Conservation (phyloP, 2,113 vertebrate species). For the Xenus cinereus region DNA sequence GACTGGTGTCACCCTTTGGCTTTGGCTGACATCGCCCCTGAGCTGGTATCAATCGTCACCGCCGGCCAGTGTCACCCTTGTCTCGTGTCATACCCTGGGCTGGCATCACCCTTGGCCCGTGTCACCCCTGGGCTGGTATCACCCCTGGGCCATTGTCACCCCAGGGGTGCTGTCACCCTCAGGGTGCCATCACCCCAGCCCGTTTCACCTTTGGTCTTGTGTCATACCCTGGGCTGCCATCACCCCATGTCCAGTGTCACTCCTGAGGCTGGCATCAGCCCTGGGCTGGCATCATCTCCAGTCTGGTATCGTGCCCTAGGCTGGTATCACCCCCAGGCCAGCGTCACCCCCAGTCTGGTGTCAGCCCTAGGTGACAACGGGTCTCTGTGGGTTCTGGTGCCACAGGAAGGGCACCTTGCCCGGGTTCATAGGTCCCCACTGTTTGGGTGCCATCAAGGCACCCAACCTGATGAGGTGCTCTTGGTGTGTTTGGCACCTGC, state of each 20-base stretch:
- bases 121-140: not conserved
- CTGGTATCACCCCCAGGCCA: not conserved
- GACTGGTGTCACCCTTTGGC: not conserved
- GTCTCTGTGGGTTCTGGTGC: not conserved
- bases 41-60: not conserved
- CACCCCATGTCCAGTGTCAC: not conserved
- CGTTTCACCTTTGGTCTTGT: not conserved
- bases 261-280: not conserved
- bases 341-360: not conserved
- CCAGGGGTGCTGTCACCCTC: not conserved
- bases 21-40: not conserved
- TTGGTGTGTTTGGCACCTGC: fast-evolving
- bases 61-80: not conserved
- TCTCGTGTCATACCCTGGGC: not conserved
- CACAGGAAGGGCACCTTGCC: not conserved
- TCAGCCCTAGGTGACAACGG: not conserved
- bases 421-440: not conserved
- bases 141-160: not conserved
- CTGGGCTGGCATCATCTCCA: not conserved
- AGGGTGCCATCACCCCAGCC: not conserved
- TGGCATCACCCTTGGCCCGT: not conserved
- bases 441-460: fast-evolving
- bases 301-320: not conserved
- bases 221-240: not conserved
- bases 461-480: not conserved